Base-by-base conservation (phyloP, 2,113 vertebrate species). In the Macroglossus sobrinus region DNA sequence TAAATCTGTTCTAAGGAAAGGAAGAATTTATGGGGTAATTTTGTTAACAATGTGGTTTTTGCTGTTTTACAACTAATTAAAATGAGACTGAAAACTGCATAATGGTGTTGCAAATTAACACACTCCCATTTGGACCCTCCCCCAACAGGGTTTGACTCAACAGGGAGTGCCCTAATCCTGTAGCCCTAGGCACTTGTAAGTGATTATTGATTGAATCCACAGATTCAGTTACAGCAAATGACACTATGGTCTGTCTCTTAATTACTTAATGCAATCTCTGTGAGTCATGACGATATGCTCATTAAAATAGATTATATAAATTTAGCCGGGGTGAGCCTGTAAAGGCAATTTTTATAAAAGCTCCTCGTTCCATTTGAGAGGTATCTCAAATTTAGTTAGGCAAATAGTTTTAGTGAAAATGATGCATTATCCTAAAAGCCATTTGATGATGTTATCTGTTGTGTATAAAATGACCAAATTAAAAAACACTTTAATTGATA, bases 241-340 rank as follows among this genome's bases (percentile, higher is more conserved):
- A 96, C 92, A 97, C 90, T 97, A 63, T 93, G 61, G 28, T 81
- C 79, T 75, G 53, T 93, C 91, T 94, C 96, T 85, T 98, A 98
- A 98, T 98, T 97, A 97, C 94, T 96, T 98, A 98, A 98, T 97
- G 97, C 96, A 97, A 93, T 97, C 74, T 91, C 94, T 78, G 80
- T 81, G 72, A 50, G 66, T 94, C 96, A 93, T 64, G 97, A 33
- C 68, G 91, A 98, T 95, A 96, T 95, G 72, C 89, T 91, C 97
- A 98, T 71, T 97, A 81, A 98, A 97, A 94, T 89, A 85, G 88
- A 89, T 84, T 55, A 87, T 82, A 82, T 95, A 93, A 95, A 95
- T 61, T 88, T 88, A 97, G 89, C 63, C 96, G 66, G 88, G 95
- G 97, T 88, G 72, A 91, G 33, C 72, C 22, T 53, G 79, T 40